These are phyloP conservation scores for Kryphioiulus occultus DNA, from an alignment of 2,888 invertebrate species.

Conservation along the genomic window DNA sequence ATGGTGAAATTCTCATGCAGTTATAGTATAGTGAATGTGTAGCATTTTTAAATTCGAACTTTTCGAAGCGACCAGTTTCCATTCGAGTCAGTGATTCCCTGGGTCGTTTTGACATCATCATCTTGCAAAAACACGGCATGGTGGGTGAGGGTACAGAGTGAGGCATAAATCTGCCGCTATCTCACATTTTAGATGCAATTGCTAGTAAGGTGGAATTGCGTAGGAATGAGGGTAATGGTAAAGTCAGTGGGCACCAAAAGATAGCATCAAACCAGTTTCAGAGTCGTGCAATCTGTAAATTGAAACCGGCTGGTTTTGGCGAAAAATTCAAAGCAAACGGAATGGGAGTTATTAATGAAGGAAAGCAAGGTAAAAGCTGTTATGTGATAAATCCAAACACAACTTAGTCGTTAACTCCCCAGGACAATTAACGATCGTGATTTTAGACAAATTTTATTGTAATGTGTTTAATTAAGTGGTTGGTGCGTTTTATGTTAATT, in stretches of 20 bases:
- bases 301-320: neutral
- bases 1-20: too few relatives aligned
- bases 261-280: neutral
- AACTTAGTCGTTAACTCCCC: neutral
- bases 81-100: neutral
- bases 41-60: too few relatives aligned
- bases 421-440: neutral
- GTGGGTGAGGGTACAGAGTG: too few relatives aligned
- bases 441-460: neutral
- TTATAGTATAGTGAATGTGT: too few relatives aligned
- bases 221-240: neutral
- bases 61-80: too few relatives aligned
- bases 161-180: too few relatives aligned
- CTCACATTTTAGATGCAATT: too few relatives aligned
- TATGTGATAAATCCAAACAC: neutral
- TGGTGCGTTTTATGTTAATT: neutral
- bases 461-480: neutral
- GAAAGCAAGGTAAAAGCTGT: neutral
- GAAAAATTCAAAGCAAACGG: neutral
- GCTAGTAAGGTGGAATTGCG: neutral
- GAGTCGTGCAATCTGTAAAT: constrained; percentile 6
- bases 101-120: too few relatives aligned
- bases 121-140: too few relatives aligned
- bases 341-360: neutral
- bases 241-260: neutral